A percentile compares a stretch with the other conserved stretches of the same genome.
Evolutionary conservation across 2,888 invertebrate species (phyloP).

Genomic region (Graphium colonna): DNA sequence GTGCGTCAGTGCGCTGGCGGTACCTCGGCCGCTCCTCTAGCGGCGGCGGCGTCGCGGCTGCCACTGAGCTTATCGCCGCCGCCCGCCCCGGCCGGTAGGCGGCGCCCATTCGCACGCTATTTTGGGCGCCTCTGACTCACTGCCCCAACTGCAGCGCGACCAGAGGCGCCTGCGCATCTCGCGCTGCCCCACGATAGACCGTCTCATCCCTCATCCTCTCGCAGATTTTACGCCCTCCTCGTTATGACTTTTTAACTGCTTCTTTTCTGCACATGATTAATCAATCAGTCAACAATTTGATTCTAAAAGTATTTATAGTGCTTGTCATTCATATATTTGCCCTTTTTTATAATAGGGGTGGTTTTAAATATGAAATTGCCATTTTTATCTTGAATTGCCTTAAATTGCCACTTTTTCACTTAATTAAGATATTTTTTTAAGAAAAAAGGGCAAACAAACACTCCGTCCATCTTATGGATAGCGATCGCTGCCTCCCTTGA

Average conservation of each 20-base stretch:
- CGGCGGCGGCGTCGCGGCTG: slow-evolving; percentile 72
- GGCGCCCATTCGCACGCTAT: slow-evolving; percentile 74
- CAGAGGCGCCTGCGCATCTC: slow-evolving; percentile 68
- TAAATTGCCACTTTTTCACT: too few relatives aligned
- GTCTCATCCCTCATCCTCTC: slow-evolving; percentile 20
- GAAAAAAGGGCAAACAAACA: too few relatives aligned
- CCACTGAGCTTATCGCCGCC: slow-evolving; percentile 45
- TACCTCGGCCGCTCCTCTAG: slow-evolving; percentile 67
- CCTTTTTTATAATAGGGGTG: too few relatives aligned
- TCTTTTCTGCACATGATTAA: background rate
- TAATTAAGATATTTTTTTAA: too few relatives aligned
- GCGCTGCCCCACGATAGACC: slow-evolving; percentile 52
- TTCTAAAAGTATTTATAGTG: too few relatives aligned
- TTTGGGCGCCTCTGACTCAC: slow-evolving; percentile 74
- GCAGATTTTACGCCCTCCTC: slow-evolving; percentile 30
- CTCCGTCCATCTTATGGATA: too few relatives aligned
- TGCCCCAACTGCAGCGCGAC: slow-evolving; percentile 56
- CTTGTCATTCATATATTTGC: too few relatives aligned
- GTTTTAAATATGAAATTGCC: too few relatives aligned
- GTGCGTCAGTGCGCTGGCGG: slow-evolving; percentile 59
- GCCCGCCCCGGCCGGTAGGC: slow-evolving; percentile 79
- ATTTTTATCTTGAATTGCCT: too few relatives aligned
- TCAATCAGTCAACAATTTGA: background rate
- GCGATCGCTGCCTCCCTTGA: too few relatives aligned
- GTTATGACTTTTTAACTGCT: slow-evolving; percentile 35